These are phyloP conservation scores for Diloba caeruleocephala DNA, from an alignment of 2,888 invertebrate species.

Conservation along the genomic window DNA sequence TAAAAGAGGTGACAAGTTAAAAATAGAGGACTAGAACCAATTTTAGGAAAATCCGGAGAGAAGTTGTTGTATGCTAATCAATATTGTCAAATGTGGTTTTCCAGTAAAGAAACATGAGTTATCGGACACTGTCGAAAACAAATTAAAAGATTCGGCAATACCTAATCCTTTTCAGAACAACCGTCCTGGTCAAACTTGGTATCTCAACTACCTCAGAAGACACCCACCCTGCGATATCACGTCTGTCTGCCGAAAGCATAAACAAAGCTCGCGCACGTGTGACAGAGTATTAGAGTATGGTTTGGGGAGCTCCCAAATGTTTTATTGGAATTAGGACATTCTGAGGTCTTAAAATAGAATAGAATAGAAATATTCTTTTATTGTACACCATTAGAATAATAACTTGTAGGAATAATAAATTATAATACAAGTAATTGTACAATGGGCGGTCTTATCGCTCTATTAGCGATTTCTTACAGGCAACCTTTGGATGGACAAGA, in stretches of 20 bases:
- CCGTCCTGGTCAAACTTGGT: conserved; percentile 54
- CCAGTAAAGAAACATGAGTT: conserved; percentile 55
- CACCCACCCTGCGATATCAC: conserved; percentile 52
- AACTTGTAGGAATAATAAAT: no score
- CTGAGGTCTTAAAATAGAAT: conserved; percentile 53
- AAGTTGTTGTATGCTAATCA: conserved; percentile 53
- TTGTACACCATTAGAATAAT: no score
- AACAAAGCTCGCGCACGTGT: conserved; percentile 53
- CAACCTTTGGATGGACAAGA: no score
- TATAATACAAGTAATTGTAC: no score
- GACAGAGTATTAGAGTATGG: conserved; percentile 58
- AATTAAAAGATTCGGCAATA: conserved; percentile 27
- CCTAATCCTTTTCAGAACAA: conserved; percentile 35
- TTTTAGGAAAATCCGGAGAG: conserved; percentile 38
- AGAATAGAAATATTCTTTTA: no score
- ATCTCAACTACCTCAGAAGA: conserved; percentile 53
- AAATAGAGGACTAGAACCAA: conserved; percentile 44
- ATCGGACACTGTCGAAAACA: conserved; percentile 55
- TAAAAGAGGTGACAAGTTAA: no score
- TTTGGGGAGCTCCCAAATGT: conserved; percentile 54
- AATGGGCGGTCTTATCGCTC: no score
- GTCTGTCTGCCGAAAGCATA: conserved; percentile 53
- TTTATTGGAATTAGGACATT: conserved; percentile 42
- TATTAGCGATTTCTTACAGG: no score
- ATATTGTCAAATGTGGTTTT: conserved; percentile 59